Conservation (phyloP, 2,797 vertebrate species). For the Dryobates pubescens region DNA sequence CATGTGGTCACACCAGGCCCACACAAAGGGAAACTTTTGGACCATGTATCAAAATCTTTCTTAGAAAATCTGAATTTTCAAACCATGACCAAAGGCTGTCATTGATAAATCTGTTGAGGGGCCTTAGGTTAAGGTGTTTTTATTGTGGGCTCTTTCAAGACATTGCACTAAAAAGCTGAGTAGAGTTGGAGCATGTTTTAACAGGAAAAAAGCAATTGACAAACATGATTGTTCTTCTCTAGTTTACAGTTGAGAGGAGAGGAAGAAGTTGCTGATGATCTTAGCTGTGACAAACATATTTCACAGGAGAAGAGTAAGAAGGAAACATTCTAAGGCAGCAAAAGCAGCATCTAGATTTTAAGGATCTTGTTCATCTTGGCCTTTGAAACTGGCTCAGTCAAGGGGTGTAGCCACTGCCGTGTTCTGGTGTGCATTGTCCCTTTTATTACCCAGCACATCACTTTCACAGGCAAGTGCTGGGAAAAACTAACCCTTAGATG, state of each 20-base stretch:
- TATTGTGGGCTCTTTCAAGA: neutral
- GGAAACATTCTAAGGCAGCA: neutral
- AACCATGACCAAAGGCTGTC: neutral
- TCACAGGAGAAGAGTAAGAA: neutral
- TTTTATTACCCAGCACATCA: neutral
- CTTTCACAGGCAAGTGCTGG: neutral
- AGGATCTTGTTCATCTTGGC: neutral
- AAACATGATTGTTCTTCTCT: neutral
- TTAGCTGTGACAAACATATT: neutral
- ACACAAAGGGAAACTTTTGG: neutral
- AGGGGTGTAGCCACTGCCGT: neutral
- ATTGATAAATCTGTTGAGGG: neutral
- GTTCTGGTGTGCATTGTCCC: neutral
- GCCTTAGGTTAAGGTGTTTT: neutral
- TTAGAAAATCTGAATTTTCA: neutral
- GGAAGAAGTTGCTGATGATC: neutral
- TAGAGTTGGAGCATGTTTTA: neutral
- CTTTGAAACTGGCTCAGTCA: neutral
- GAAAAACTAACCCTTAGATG: neutral
- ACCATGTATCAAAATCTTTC: neutral
- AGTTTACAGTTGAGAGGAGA: neutral
- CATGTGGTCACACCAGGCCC: neutral
- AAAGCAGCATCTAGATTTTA: neutral
- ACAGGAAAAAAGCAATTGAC: neutral
- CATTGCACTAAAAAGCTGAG: neutral